Percentiles rank a stretch among this genome's conserved stretches.
These are phyloP conservation scores for Xenopus petersii DNA, from an alignment of 2,797 vertebrate species.

Conservation along the genomic window DNA sequence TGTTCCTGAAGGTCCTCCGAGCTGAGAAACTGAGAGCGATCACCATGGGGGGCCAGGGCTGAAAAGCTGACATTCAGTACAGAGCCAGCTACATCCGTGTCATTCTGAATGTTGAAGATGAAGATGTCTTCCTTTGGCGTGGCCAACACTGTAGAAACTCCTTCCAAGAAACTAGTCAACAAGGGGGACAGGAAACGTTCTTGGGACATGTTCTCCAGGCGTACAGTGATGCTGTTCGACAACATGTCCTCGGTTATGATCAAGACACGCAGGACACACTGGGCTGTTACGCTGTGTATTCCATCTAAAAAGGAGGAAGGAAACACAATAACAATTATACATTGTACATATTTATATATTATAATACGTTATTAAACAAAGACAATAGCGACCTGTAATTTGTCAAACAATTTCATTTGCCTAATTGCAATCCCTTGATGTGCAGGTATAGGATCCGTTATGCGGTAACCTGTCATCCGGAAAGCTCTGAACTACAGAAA, in stretches of 20 bases:
- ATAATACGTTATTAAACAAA: neutral
- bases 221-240: conserved; percentile 93
- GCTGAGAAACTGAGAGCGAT: conserved; percentile 78
- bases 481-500: no score
- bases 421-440: no score
- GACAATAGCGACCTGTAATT: neutral
- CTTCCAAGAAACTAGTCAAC: conserved; percentile 86
- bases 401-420: no score
- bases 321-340: no score
- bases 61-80: conserved; percentile 96
- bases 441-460: no score
- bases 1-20: conserved; percentile 96
- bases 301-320: conserved; percentile 74
- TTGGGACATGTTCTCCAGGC: conserved; percentile 97
- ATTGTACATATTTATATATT: no score
- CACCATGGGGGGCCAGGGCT: conserved; percentile 74
- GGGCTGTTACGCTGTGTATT: conserved; percentile 87
- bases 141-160: conserved; percentile 86
- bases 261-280: conserved; percentile 87
- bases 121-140: conserved; percentile 90
- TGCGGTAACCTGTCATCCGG: no score
- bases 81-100: conserved; percentile 79
- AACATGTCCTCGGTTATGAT: conserved; percentile 97
- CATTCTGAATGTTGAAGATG: conserved; percentile 96
- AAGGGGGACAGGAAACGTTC: conserved; percentile 93